phyloP scores from a whole-genome alignment of 2,113 vertebrate genomes.

The Perca fluviatilis region DNA sequence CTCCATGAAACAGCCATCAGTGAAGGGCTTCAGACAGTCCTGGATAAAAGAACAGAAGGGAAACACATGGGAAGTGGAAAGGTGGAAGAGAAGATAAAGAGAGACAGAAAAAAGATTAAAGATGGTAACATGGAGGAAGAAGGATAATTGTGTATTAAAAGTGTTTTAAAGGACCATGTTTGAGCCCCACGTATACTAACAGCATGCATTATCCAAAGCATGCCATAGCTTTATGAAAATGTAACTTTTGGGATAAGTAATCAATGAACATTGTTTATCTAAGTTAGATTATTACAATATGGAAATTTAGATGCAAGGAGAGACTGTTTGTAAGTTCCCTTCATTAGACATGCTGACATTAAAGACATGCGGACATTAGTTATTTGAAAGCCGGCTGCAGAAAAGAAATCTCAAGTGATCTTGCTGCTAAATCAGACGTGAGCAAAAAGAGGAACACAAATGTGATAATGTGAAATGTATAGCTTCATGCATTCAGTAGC shows the following conservation, averaged over 20 bases:
- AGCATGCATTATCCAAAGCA: background rate
- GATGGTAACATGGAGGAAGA: background rate
- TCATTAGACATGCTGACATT: background rate
- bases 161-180: background rate
- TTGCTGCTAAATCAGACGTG: background rate
- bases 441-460: background rate
- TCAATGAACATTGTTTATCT: background rate
- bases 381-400: background rate
- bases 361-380: background rate
- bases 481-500: background rate
- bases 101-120: background rate
- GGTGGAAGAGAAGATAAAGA: background rate
- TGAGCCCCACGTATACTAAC: background rate
- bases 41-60: conserved; percentile 52
- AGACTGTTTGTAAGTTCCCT: background rate
- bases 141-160: background rate
- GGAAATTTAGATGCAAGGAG: background rate
- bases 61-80: background rate
- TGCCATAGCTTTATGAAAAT: background rate
- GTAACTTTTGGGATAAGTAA: background rate
- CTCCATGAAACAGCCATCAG: conserved; percentile 87
- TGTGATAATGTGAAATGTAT: background rate
- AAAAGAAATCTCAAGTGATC: background rate
- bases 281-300: background rate
- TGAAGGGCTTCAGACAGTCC: conserved; percentile 90